phyloP scores from a whole-genome alignment of 92 coral and sea anemone genomes.

The Diadumene lineata region DNA sequence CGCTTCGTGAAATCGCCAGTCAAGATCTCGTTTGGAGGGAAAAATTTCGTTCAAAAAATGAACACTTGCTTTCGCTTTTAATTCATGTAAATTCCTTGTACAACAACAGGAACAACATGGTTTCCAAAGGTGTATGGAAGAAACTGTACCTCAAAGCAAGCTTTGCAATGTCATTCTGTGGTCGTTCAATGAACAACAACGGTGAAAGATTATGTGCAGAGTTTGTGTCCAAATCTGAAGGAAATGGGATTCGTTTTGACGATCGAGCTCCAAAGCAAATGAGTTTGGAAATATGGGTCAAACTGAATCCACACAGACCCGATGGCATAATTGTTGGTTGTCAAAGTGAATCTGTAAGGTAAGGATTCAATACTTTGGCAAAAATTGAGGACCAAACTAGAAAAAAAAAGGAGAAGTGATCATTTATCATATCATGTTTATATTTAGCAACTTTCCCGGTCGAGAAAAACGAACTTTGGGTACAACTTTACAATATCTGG shows the following conservation, averaged over 20 bases:
- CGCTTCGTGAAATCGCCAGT: conserved; percentile 56
- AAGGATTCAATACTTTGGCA: background rate
- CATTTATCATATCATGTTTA: background rate
- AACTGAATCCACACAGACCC: conserved; percentile 54
- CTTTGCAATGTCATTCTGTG: conserved; percentile 69
- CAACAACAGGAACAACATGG: background rate
- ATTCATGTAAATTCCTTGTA: background rate
- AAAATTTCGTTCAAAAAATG: conserved; percentile 60
- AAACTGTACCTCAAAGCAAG: conserved; percentile 73
- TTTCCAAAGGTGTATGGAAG: conserved; percentile 58
- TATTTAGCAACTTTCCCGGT: no score
- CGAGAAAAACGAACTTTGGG: no score
- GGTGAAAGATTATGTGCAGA: conserved; percentile 77
- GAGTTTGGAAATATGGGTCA: conserved; percentile 78
- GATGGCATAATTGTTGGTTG: conserved; percentile 88
- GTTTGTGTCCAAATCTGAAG: conserved; percentile 48
- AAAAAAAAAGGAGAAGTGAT: background rate
- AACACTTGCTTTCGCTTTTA: conserved; percentile 43
- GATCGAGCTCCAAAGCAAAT: conserved; percentile 53
- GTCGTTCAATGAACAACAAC: conserved; percentile 39
- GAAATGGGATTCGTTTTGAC: conserved; percentile 68
- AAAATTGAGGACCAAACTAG: background rate
- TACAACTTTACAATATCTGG: no score
- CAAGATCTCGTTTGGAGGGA: conserved; percentile 72
- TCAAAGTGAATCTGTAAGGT: conserved; percentile 88